phyloP scores from a whole-genome alignment of 1,140 invertebrate species.

The Dinoponera quadriceps region DNA sequence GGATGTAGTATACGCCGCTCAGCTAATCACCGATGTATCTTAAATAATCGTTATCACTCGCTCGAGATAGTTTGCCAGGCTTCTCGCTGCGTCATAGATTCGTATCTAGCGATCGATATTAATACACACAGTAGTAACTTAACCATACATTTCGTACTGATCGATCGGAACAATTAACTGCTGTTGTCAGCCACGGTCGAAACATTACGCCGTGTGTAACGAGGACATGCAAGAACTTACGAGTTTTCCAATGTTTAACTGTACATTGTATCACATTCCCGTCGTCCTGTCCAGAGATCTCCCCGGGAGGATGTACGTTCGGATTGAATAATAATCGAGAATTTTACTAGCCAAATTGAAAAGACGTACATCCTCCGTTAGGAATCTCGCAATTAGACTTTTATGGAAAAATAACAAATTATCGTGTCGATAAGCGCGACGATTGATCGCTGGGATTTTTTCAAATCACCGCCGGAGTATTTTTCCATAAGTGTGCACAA shows the following conservation, averaged over 20 bases:
- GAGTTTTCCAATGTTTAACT: constrained; percentile 42
- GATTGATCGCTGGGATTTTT: not conserved
- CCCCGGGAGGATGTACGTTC: not conserved
- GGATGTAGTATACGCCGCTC: not conserved
- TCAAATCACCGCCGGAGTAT: constrained; percentile 5
- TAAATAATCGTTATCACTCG: not conserved
- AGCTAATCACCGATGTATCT: not conserved
- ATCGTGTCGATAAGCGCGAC: not conserved
- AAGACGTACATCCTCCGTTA: constrained; percentile 5
- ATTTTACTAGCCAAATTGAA: too few relatives aligned
- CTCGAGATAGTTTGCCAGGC: not conserved
- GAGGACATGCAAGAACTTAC: constrained; percentile 17
- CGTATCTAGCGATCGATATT: constrained; percentile 20
- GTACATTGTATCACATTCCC: constrained; percentile 31
- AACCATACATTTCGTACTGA: not conserved
- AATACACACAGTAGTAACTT: not conserved
- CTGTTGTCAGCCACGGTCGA: constrained; percentile 11
- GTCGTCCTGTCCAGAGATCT: not conserved
- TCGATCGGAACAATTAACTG: constrained; percentile 29
- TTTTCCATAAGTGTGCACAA: constrained; percentile 38
- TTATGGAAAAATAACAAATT: constrained; percentile 50
- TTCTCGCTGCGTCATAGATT: constrained; percentile 5
- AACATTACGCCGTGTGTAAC: constrained; percentile 43
- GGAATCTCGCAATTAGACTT: constrained; percentile 19
- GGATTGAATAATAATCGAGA: not conserved